phyloP scores from a whole-genome alignment of 2,888 invertebrate genomes.

The Polydrusus tereticollis region DNA sequence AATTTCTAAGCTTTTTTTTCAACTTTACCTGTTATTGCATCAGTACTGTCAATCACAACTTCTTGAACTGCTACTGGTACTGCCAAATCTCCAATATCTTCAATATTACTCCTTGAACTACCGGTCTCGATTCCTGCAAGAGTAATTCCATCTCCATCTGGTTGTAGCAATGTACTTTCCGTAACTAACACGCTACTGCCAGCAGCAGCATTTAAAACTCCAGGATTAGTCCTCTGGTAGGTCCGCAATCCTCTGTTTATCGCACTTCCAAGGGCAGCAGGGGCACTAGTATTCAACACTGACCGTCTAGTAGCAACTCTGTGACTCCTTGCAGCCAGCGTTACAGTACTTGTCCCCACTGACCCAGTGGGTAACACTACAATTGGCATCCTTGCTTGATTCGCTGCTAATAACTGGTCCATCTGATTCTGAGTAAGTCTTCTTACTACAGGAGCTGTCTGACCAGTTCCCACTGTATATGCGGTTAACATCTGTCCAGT shows the following conservation, averaged over 20 bases:
- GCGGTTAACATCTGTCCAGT: neutral
- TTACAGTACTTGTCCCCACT: neutral
- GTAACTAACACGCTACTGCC: neutral
- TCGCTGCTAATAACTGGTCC: neutral
- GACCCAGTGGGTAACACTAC: neutral
- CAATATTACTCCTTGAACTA: neutral
- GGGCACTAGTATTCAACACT: no score
- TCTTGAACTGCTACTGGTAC: neutral
- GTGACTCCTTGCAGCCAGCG: no score
- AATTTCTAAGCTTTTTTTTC: no score
- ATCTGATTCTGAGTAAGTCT: neutral
- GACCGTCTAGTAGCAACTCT: no score
- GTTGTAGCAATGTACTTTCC: neutral
- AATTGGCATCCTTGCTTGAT: neutral
- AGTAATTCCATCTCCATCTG: neutral
- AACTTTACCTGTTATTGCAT: no score
- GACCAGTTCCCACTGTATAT: neutral
- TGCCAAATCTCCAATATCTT: neutral
- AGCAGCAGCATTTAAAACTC: neutral
- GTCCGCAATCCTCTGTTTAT: no score
- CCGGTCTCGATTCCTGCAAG: neutral
- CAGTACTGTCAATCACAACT: slow-evolving; percentile 4
- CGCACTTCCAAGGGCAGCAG: no score
- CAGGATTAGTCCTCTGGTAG: neutral
- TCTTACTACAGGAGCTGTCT: neutral